Conservation (phyloP, 2,113 vertebrate genomes). For the Neoarius graeffei region DNA sequence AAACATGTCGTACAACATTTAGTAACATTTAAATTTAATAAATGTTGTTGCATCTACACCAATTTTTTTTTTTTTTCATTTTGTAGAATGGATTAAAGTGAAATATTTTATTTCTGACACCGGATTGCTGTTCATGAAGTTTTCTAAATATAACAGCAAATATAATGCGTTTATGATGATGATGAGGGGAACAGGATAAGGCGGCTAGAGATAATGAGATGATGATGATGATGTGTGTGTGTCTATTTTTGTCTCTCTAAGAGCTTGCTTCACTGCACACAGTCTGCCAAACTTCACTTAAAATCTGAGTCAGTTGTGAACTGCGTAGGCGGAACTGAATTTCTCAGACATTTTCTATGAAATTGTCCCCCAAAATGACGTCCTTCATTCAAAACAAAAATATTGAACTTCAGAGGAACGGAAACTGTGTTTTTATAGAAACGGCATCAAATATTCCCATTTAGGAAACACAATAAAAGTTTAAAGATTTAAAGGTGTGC, state of each 20-base stretch:
- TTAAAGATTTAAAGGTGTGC: background rate
- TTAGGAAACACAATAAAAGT: background rate
- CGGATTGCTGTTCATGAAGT: background rate
- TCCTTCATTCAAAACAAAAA: background rate
- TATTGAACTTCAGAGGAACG: background rate
- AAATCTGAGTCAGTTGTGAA: constrained; percentile 16
- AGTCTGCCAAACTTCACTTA: background rate
- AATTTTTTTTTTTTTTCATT: background rate
- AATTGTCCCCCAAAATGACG: background rate
- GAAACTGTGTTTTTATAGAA: background rate
- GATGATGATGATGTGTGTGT: background rate
- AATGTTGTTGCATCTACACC: no score
- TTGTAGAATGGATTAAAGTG: background rate
- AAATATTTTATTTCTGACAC: background rate
- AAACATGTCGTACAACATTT: background rate
- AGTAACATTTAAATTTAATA: background rate
- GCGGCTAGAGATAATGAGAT: no score
- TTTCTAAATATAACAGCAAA: background rate
- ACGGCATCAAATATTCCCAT: background rate
- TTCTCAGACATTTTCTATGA: background rate
- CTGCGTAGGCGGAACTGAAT: constrained; percentile 9
- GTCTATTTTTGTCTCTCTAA: background rate
- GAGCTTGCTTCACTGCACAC: no score
- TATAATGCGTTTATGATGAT: no score
- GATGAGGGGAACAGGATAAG: no score